Base-by-base conservation (phyloP, 2,888 invertebrate genomes). In the Yponomeuta cagnagella region DNA sequence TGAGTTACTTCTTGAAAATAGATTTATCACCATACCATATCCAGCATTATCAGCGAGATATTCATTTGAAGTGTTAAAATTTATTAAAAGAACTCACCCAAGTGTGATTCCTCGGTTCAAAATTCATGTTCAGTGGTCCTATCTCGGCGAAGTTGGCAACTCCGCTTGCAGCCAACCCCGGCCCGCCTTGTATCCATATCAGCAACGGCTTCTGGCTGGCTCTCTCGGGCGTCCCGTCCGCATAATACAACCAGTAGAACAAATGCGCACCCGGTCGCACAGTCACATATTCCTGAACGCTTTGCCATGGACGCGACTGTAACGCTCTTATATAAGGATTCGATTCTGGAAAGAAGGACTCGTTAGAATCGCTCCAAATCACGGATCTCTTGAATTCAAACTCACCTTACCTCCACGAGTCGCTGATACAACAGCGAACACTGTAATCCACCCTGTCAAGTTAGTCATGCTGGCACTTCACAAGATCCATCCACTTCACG, bases 121-220 rank as follows among this genome's bases (percentile, higher is more conserved):
- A 89, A 64, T 95, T 85, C 71, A 94, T 88, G 80, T 95, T 94
- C 37, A 96, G 80, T 0, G 97, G 97, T 0, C 97, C 97, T 67
- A 97, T 87, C 87, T 97, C 97, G 74, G 95, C 95, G 81, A 98
- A 97, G 82, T 97, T 98, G 15, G 97, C 98, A 81, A 95, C 95
- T 0, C 96, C 96, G n/a, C 95, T 95, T 2, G 96, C 95, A 0
- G 96, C 96, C n/a, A 94, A 94, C 0, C 94, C 98, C 0, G 98
- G 98, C 0, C 98, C 98, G 37, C 98, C 98, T 93, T 98, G 96
- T 31, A 98, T 92, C 97, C 98, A 98, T 79, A 98, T 95, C 66
- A 97, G 91, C 9, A 97, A 84, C 0, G 98, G 98, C 71, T 90
- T 90, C 43, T 91, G 90, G 12, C 94, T 48, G 87, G 94, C 82